Conservation (phyloP, 1,140 invertebrate genomes). For the Gryon sp. region DNA sequence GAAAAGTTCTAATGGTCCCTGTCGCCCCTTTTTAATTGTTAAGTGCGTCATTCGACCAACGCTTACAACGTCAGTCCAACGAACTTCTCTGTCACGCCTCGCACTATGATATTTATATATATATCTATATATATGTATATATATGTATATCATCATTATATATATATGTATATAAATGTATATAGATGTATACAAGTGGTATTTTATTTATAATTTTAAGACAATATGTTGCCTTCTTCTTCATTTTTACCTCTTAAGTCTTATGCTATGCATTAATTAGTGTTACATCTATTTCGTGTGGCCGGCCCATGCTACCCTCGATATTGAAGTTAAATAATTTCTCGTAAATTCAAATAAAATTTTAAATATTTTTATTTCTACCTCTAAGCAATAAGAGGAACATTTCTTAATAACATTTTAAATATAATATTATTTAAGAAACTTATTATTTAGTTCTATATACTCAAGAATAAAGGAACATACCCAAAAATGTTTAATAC, state of each 20-base stretch:
- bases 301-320: slow-evolving; percentile 77
- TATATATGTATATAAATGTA: slow-evolving; percentile 7
- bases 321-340: slow-evolving; percentile 4
- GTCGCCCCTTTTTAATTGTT: slow-evolving; percentile 71
- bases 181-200: slow-evolving; percentile 1
- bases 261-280: slow-evolving; percentile 77
- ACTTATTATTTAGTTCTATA: too few relatives aligned
- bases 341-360: too few relatives aligned
- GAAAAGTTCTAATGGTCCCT: slow-evolving; percentile 68
- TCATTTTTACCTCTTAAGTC: slow-evolving; percentile 67
- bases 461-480: too few relatives aligned
- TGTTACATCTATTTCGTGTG: slow-evolving; percentile 78
- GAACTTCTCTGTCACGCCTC: slow-evolving; percentile 66
- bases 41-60: slow-evolving; percentile 78
- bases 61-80: slow-evolving; percentile 75
- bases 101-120: slow-evolving; percentile 38
- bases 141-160: slow-evolving; percentile 29
- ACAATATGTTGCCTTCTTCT: slow-evolving; percentile 65
- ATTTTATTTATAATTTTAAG: slow-evolving; percentile 68
- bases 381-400: too few relatives aligned
- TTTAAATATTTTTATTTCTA: too few relatives aligned
- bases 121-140: slow-evolving; percentile 38
- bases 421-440: too few relatives aligned
- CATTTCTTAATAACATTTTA: too few relatives aligned
- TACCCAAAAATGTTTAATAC: too few relatives aligned